Evolutionary conservation across 2,888 invertebrate genomes (phyloP).

Genomic region (Melanostoma scalare): DNA sequence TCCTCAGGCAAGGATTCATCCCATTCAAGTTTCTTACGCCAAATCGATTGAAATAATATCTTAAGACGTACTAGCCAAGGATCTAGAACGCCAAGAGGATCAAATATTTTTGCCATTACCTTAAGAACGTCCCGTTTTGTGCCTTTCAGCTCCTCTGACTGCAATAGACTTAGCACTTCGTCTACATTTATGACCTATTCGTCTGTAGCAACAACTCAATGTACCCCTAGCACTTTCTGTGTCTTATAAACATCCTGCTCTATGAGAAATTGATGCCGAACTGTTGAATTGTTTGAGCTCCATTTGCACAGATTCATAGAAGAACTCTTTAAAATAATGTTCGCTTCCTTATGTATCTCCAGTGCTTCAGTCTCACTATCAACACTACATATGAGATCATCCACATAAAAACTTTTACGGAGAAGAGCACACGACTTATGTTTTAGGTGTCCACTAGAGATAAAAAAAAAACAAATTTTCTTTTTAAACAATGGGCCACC

Average conservation of each 20-base stretch:
- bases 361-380: neutral
- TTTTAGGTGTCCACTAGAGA: too few species aligned
- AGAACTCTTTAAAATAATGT: conserved; percentile 7
- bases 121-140: conserved; percentile 27
- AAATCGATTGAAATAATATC: conserved; percentile 40
- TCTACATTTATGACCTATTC: conserved; percentile 32
- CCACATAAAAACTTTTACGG: conserved; percentile 4
- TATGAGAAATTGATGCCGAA: conserved; percentile 3
- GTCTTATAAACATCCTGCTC: conserved; percentile 13
- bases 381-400: conserved; percentile 9
- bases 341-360: conserved; percentile 5
- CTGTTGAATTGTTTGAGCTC: conserved; percentile 9
- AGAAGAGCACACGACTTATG: too few species aligned
- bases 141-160: neutral
- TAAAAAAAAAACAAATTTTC: too few species aligned
- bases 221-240: conserved; percentile 29
- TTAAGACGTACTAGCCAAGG: conserved; percentile 37
- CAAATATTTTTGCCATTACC: conserved; percentile 42
- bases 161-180: conserved; percentile 6
- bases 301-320: conserved; percentile 14
- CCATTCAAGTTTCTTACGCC: conserved; percentile 38
- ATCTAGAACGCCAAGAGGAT: conserved; percentile 33
- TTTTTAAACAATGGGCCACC: too few species aligned
- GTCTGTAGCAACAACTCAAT: conserved; percentile 31
- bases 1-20: conserved; percentile 10